A percentile compares a stretch with the other conserved stretches of the same genome.
These are phyloP conservation scores for Callosobruchus maculatus DNA, from an alignment of 2,888 invertebrate genomes.

Conservation along the genomic window DNA sequence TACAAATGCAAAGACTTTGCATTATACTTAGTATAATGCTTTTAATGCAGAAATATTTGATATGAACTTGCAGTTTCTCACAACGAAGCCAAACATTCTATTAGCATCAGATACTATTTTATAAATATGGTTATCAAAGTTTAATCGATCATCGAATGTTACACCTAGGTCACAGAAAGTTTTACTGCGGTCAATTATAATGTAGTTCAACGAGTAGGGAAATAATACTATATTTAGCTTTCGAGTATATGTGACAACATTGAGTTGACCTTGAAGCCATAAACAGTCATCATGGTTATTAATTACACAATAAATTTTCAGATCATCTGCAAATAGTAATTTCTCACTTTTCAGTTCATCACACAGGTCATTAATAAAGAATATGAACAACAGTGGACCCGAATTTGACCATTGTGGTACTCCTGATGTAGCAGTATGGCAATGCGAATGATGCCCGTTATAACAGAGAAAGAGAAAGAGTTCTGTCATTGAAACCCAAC, in stretches of 20 bases:
- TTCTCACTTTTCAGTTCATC: constrained; percentile 1
- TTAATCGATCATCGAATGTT: constrained; percentile 6
- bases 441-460: not conserved
- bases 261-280: constrained; percentile 1
- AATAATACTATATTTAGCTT: not conserved
- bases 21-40: not conserved
- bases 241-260: constrained; percentile 6
- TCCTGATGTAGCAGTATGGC: constrained; percentile 3
- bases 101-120: not conserved
- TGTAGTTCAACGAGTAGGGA: not conserved
- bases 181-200: not conserved
- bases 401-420: constrained; percentile 11
- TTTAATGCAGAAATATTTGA: not conserved
- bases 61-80: not conserved
- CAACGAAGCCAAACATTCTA: not conserved
- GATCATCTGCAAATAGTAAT: constrained; percentile 11
- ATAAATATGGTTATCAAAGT: not conserved
- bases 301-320: constrained; percentile 8
- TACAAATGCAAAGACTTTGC: not conserved
- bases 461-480: not conserved
- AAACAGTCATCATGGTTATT: constrained; percentile 5
- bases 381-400: constrained; percentile 9
- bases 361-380: constrained; percentile 10
- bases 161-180: constrained; percentile 8
- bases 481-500: not conserved